Percentiles rank a stretch among this genome's conserved stretches.
These are phyloP conservation scores for Zapus hudsonius DNA, from an alignment of 2,113 vertebrate genomes.

Conservation along the genomic window DNA sequence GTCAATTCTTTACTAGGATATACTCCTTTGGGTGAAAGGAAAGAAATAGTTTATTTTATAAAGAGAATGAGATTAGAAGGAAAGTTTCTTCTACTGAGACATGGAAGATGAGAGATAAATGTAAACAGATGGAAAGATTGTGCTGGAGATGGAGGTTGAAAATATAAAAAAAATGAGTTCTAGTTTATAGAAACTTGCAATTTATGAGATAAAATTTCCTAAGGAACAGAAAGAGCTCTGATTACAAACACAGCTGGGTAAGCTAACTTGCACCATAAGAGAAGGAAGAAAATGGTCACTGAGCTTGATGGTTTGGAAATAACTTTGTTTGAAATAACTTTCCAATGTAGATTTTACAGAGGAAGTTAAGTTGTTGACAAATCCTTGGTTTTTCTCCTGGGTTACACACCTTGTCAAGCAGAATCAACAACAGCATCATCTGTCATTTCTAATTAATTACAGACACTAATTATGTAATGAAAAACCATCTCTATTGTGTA, in stretches of 20 bases:
- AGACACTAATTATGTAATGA: not conserved
- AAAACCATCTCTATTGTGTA: not conserved
- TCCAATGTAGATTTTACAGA: constrained; percentile 1
- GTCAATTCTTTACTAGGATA: not conserved
- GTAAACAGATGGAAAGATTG: not conserved
- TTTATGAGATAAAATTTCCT: constrained; percentile 5
- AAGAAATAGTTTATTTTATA: constrained; percentile 5
- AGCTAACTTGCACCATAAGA: not conserved
- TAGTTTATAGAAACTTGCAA: not conserved
- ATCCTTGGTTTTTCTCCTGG: not conserved
- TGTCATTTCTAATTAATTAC: constrained; percentile 50
- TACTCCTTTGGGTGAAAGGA: not conserved
- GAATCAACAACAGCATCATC: not conserved
- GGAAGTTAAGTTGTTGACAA: constrained; percentile 48
- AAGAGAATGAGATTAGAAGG: not conserved
- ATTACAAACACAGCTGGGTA: not conserved
- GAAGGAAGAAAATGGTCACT: not conserved
- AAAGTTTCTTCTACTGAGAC: not conserved
- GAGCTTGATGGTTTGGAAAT: constrained; percentile 46
- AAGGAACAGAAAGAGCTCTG: constrained; percentile 15
- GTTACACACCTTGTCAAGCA: not conserved
- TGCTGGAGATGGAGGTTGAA: not conserved
- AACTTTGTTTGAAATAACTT: constrained; percentile 36
- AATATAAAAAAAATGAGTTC: not conserved
- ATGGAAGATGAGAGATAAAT: not conserved